Conservation (phyloP, 2,888 invertebrate species). For the Drosophila pseudotakahashii region DNA sequence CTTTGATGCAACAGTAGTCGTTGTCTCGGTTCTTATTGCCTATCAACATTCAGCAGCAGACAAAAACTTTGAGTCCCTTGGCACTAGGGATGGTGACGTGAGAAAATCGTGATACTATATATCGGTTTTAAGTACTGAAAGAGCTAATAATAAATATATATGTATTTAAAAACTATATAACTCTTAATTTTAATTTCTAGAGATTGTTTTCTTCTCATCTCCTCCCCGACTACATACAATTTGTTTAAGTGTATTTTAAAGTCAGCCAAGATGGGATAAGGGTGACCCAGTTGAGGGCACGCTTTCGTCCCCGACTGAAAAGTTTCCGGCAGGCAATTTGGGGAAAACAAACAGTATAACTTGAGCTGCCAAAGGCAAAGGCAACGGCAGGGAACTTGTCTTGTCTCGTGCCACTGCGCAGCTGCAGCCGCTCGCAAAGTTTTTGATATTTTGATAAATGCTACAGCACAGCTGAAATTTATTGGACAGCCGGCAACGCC, state of each 20-base stretch:
- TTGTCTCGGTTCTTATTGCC: slow-evolving; percentile 26
- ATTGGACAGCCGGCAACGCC: slow-evolving; percentile 52
- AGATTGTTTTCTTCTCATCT: no score
- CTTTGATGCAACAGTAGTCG: slow-evolving; percentile 20
- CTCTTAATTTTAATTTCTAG: no score
- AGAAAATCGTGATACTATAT: not conserved
- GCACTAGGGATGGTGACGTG: slow-evolving; percentile 19
- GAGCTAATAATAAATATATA: no score
- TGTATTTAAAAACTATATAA: no score
- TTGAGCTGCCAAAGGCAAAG: slow-evolving; percentile 41
- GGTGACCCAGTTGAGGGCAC: slow-evolving; percentile 1
- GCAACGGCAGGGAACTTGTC: slow-evolving; percentile 36
- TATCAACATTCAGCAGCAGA: slow-evolving; percentile 46
- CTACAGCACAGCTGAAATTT: slow-evolving; percentile 62
- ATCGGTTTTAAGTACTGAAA: no score
- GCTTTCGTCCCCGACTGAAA: slow-evolving; percentile 7
- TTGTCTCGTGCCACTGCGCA: slow-evolving; percentile 56
- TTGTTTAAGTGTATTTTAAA: not conserved
- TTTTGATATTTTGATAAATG: slow-evolving; percentile 64
- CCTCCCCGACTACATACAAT: no score
- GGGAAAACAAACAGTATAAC: slow-evolving; percentile 35
- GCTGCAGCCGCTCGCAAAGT: slow-evolving; percentile 53
- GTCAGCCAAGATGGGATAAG: not conserved
- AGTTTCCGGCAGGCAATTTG: slow-evolving; percentile 34
- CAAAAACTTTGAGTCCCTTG: slow-evolving; percentile 4